phyloP scores from a whole-genome alignment of 2,888 invertebrate species.

The Bedellia somnulentella region DNA sequence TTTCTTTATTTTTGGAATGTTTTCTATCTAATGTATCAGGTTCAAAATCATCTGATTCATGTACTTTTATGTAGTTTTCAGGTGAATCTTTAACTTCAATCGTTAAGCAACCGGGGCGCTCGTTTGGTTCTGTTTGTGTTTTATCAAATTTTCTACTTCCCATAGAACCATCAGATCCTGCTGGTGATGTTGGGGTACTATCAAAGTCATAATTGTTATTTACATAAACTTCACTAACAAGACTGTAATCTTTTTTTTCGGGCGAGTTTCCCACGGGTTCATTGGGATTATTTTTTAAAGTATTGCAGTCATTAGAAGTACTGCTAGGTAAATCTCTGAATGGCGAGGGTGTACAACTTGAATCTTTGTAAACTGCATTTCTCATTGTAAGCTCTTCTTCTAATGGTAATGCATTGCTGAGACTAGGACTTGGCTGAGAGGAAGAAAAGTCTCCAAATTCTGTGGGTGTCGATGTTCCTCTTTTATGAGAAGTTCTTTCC shows the following conservation, averaged over 20 bases:
- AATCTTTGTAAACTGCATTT: slow-evolving; percentile 72
- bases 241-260: slow-evolving; percentile 63
- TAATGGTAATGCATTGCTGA: slow-evolving; percentile 73
- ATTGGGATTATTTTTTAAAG: no score
- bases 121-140: slow-evolving; percentile 53
- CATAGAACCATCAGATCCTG: slow-evolving; percentile 61
- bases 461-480: slow-evolving; percentile 59
- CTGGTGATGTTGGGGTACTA: slow-evolving; percentile 60
- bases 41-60: slow-evolving; percentile 82
- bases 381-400: slow-evolving; percentile 81
- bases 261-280: no score
- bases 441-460: slow-evolving; percentile 67
- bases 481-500: slow-evolving; percentile 61
- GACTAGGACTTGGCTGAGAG: slow-evolving; percentile 72
- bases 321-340: slow-evolving; percentile 12
- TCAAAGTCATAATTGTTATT: slow-evolving; percentile 72
- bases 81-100: slow-evolving; percentile 84
- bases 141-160: slow-evolving; percentile 60
- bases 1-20: slow-evolving; percentile 51
- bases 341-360: slow-evolving; percentile 49
- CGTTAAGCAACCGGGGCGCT: slow-evolving; percentile 77
- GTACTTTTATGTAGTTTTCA: slow-evolving; percentile 72
- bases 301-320: neutral
- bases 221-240: slow-evolving; percentile 79
- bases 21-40: slow-evolving; percentile 85